Base-by-base conservation (phyloP, 2,797 vertebrate genomes). In the Buceros bicornis region DNA sequence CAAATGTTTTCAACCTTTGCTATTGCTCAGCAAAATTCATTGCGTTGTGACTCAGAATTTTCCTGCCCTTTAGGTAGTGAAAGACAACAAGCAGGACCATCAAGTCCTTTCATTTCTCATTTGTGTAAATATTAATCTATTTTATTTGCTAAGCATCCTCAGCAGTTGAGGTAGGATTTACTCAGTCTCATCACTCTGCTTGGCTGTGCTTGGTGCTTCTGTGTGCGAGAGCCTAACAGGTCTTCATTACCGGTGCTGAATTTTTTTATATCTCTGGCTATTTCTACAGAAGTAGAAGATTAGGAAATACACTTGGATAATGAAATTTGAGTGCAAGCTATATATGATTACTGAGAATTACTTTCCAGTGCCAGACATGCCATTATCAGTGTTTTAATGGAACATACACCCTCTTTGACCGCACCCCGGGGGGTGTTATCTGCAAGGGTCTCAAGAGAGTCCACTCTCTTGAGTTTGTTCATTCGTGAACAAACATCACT, bases 351-450 rank as follows among this genome's bases (percentile, higher is more conserved):
- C 64, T 71, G 47, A 81, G 9, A 82, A 82, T 42, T 62, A 11
- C 37, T 77, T 90, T 79, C 62, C 45, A 58, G 16, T 48, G 43
- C 43, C 51, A 76, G 86, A 62, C 14, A 56, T 77, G 43, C 15
- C 66, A 16, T 79, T 95, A 86, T 91, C 79, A 82, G 15, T 91
- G 84, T 54, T 89, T 79, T 74, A 83, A 47, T 82, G 73, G 76
- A 88, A 58, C 51, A 83, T 42, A 69, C 37, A 54, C 47, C 24
- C 48, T 71, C 57, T 40, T 48, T 37, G 80, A 74, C 53, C 9
- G 7, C 67, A 51, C 58, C 69, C n/a, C 8, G 11, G 8, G 17
- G 33, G 16, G 29, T 66, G 35, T 85, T 84, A 78, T 89, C 89
- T 54, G 16, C 54, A 31, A 35, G 29, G 26, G 65, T 89, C 58